Percentiles rank a stretch among this genome's conserved stretches.
Evolutionary conservation across 1,140 invertebrate species (phyloP).

Genomic region (Wiebesia pumilae): DNA sequence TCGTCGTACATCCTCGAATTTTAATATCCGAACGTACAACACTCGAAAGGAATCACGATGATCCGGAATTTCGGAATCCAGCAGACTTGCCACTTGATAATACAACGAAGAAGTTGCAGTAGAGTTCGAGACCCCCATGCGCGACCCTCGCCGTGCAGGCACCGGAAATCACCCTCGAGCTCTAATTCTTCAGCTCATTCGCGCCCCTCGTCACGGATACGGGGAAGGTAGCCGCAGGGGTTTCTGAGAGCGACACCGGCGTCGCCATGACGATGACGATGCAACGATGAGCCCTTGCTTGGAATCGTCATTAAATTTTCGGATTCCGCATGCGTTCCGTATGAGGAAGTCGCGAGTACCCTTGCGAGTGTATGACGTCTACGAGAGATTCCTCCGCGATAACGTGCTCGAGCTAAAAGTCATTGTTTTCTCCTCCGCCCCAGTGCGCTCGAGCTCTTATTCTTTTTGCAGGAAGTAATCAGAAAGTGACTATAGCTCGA

Average conservation of each 20-base stretch:
- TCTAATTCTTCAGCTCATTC: neutral
- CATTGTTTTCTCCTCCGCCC: constrained; percentile 16
- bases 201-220: neutral
- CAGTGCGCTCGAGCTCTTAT: neutral
- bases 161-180: neutral
- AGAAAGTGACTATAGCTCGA: constrained; percentile 30
- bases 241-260: too few relatives aligned
- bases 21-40: constrained; percentile 31
- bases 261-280: constrained; percentile 38
- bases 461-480: constrained; percentile 41
- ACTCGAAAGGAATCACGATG: constrained; percentile 22
- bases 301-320: neutral
- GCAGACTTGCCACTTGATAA: neutral
- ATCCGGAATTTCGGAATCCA: neutral
- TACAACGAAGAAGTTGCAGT: constrained; percentile 6
- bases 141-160: neutral
- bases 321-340: neutral
- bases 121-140: constrained; percentile 5
- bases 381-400: neutral
- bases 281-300: neutral
- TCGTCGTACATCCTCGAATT: neutral
- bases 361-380: neutral
- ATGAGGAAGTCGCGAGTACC: neutral
- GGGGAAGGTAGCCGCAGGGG: neutral
- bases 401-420: constrained; percentile 15